phyloP scores from a whole-genome alignment of 2,113 vertebrate species.

The Trichomycterus rosablanca region DNA sequence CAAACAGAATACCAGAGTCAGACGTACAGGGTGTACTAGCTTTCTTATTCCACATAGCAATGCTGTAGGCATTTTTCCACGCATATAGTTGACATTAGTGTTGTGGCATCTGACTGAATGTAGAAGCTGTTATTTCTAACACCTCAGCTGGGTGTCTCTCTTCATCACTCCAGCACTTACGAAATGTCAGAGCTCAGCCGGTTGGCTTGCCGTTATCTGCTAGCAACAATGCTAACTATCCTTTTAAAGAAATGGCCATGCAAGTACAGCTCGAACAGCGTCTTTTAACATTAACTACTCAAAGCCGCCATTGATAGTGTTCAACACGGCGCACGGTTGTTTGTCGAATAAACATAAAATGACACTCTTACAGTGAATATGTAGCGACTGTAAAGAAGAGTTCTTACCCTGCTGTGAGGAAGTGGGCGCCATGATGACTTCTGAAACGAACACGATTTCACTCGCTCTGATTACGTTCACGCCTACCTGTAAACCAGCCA shows the following conservation, averaged over 20 bases:
- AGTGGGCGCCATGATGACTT: slow-evolving; percentile 72
- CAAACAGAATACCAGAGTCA: too few relatives aligned
- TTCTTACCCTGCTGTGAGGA: slow-evolving; percentile 62
- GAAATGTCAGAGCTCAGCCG: neutral
- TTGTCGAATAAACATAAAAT: neutral
- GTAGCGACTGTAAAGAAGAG: neutral
- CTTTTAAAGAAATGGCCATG: neutral
- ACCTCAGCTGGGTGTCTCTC: too few relatives aligned
- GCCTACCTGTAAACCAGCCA: slow-evolving; percentile 43
- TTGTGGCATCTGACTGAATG: too few relatives aligned
- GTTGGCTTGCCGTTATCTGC: neutral
- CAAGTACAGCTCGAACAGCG: neutral
- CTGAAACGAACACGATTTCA: slow-evolving; percentile 64
- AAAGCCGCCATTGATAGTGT: neutral
- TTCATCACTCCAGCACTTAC: neutral
- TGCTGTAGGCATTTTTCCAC: too few relatives aligned
- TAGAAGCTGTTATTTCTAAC: too few relatives aligned
- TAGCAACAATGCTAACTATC: slow-evolving; percentile 3
- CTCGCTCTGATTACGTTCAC: slow-evolving; percentile 9
- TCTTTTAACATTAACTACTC: neutral
- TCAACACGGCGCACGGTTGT: too few relatives aligned
- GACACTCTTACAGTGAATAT: neutral
- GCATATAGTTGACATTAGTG: too few relatives aligned
- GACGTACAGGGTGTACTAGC: too few relatives aligned
- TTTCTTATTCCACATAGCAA: too few relatives aligned